phyloP scores from a whole-genome alignment of 2,888 invertebrate genomes.

The Eumerus sabulonum region DNA sequence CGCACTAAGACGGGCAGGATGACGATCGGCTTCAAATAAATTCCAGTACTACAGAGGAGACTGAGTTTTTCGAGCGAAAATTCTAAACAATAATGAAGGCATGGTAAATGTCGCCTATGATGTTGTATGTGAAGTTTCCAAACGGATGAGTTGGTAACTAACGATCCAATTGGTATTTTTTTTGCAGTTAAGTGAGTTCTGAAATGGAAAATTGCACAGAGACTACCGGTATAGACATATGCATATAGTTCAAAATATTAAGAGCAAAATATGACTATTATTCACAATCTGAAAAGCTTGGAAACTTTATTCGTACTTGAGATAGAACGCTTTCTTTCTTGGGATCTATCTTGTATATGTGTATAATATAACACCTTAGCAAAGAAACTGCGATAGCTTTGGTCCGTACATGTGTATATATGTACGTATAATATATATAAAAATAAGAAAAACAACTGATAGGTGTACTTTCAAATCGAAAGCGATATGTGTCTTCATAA shows the following conservation, averaged over 20 bases:
- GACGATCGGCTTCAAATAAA: conserved; percentile 26
- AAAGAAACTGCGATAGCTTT: too few species aligned
- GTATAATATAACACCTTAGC: too few species aligned
- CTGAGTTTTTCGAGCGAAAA: conserved; percentile 28
- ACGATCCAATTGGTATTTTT: conserved; percentile 43
- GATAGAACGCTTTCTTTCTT: too few species aligned
- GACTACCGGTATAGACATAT: not conserved
- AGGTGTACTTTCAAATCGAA: too few species aligned
- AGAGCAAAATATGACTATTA: conserved; percentile 38
- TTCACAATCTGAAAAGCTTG: conserved; percentile 8
- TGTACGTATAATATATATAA: too few species aligned
- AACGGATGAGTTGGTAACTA: conserved; percentile 52
- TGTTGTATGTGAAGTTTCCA: conserved; percentile 33
- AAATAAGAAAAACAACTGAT: too few species aligned
- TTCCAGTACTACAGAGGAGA: conserved; percentile 2
- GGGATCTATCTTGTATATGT: too few species aligned
- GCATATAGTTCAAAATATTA: conserved; percentile 33
- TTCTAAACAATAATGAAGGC: conserved; percentile 31
- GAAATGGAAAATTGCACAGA: conserved; percentile 25
- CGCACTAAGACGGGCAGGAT: not conserved
- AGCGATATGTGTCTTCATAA: too few species aligned
- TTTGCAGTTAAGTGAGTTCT: conserved; percentile 43
- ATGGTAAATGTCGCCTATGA: conserved; percentile 11
- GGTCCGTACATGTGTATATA: too few species aligned
- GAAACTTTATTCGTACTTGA: too few species aligned